These are phyloP conservation scores for Casuarius casuarius DNA, from an alignment of 2,113 vertebrate genomes.

Conservation along the genomic window DNA sequence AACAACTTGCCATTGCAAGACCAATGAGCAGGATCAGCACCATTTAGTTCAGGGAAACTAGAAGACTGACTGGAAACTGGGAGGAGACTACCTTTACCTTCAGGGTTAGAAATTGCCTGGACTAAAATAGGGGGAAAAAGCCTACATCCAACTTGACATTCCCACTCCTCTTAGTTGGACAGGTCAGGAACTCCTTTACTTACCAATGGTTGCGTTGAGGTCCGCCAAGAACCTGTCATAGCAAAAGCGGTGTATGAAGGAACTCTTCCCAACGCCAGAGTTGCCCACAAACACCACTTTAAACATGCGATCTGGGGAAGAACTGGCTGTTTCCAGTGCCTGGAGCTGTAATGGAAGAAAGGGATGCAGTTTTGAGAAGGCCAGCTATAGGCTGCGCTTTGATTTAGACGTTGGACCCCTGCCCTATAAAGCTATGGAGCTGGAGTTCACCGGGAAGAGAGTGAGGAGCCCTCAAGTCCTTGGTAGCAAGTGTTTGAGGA, in stretches of 20 bases:
- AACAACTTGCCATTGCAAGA: neutral
- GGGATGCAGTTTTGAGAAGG: neutral
- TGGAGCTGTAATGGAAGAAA: conserved; percentile 21
- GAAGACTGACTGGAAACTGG: neutral
- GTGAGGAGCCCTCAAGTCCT: neutral
- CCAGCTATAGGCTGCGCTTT: neutral
- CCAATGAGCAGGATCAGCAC: neutral
- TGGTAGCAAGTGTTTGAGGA: neutral
- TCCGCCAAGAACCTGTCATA: conserved; percentile 73
- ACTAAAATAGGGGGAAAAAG: neutral
- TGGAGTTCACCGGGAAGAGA: neutral
- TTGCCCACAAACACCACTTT: conserved; percentile 88
- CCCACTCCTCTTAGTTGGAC: neutral
- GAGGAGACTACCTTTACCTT: neutral
- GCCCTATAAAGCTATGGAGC: neutral
- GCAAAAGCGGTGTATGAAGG: conserved; percentile 86
- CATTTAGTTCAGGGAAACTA: neutral
- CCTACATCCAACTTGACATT: neutral
- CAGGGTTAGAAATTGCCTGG: neutral
- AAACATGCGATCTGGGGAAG: conserved; percentile 77
- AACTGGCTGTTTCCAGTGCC: conserved; percentile 6
- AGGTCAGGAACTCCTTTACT: neutral
- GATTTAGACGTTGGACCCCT: neutral
- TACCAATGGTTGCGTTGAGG: conserved; percentile 80
- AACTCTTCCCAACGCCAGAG: conserved; percentile 86